Percentiles rank a stretch among this genome's conserved stretches.
Evolutionary conservation across 35 echinoderm and acorn worm genomes (phyloP).

Genomic region (Lytechinus pictus): DNA sequence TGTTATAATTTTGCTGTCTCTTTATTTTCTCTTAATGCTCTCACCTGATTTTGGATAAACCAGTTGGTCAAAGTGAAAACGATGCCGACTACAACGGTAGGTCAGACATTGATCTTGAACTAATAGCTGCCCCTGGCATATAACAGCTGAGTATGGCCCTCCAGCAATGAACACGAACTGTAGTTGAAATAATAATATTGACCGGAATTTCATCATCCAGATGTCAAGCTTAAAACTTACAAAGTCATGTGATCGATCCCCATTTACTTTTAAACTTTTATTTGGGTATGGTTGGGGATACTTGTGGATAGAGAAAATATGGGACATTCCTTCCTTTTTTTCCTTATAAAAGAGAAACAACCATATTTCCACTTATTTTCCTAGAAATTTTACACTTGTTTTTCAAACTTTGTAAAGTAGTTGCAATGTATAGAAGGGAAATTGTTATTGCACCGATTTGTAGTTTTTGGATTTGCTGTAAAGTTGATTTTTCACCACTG

Average conservation of each 20-base stretch:
- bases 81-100: conserved; percentile 38
- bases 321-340: neutral
- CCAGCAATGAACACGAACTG: neutral
- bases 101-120: conserved; percentile 35
- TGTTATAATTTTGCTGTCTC: neutral
- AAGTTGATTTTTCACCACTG: neutral
- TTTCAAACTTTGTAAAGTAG: neutral
- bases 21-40: conserved; percentile 47
- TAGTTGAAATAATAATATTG: neutral
- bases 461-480: neutral
- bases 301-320: neutral
- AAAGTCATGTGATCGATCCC: neutral
- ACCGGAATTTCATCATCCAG: neutral
- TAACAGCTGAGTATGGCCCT: neutral
- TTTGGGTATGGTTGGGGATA: neutral
- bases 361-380: neutral
- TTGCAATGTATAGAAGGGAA: neutral
- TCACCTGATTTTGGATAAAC: conserved; percentile 31
- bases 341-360: too few relatives aligned
- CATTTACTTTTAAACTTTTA: neutral
- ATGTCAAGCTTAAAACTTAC: neutral
- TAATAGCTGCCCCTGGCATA: neutral
- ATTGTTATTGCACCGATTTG: neutral
- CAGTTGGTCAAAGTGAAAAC: conserved; percentile 37
- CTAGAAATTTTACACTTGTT: neutral